A percentile compares a stretch with the other conserved stretches of the same genome.
phyloP scores from a whole-genome alignment of 2,113 vertebrate genomes.

The Plecturocebus donacophilus region DNA sequence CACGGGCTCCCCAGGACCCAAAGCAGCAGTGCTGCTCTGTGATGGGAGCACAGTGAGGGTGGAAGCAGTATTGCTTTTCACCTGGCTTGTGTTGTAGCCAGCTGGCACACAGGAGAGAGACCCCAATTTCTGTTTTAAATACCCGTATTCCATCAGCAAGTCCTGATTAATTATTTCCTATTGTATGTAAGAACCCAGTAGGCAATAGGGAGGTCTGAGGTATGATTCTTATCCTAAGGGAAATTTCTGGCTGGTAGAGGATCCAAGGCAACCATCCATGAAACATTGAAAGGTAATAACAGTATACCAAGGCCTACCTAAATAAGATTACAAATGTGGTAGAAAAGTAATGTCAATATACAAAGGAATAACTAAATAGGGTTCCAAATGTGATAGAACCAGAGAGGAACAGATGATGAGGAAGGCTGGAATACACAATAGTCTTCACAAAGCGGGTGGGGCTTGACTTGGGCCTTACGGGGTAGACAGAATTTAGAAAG shows the following conservation, averaged over 20 bases:
- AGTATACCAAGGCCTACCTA: not conserved
- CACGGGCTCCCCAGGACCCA: not conserved
- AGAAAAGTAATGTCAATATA: too few relatives aligned
- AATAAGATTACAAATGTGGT: not conserved
- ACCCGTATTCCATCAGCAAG: not conserved
- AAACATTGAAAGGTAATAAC: not conserved
- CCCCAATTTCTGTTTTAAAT: not conserved
- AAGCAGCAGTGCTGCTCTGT: accelerated
- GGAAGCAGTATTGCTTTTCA: accelerated
- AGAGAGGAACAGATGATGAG: not conserved
- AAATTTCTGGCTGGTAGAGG: not conserved
- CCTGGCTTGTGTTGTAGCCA: not conserved
- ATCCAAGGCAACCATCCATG: not conserved
- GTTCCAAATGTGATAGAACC: not conserved
- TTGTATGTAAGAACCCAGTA: not conserved
- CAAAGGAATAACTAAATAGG: not conserved
- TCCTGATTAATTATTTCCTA: not conserved
- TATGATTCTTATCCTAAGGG: not conserved
- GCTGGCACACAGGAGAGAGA: not conserved
- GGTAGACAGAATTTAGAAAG: not conserved
- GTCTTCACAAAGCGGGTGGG: accelerated
- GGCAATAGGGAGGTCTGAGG: not conserved
- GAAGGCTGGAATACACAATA: not conserved
- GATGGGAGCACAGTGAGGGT: not conserved
- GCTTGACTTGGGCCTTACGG: not conserved